Percentiles rank a stretch among this genome's conserved stretches.
These are phyloP conservation scores for Panagrolaimus sp. DNA, from an alignment of 1,140 invertebrate genomes.

Conservation along the genomic window DNA sequence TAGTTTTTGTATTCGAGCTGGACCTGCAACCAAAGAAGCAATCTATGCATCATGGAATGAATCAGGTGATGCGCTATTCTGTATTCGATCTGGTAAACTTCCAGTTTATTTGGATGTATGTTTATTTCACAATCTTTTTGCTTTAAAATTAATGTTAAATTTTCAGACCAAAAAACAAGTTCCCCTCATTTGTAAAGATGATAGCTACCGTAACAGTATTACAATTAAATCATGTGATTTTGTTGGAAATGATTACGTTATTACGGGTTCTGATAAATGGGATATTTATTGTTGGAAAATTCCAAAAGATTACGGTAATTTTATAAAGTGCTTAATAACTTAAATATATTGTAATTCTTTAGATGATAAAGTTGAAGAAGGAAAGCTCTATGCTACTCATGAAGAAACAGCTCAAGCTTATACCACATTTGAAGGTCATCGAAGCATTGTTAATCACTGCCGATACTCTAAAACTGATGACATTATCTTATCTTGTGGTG, in stretches of 20 bases:
- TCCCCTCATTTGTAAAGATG: background rate
- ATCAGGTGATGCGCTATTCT: background rate
- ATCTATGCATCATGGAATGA: slow-evolving; percentile 2
- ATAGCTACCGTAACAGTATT: background rate
- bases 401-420: background rate
- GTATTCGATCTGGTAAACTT: background rate
- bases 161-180: background rate
- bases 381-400: background rate
- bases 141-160: background rate
- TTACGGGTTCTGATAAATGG: background rate
- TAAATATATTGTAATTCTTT: background rate
- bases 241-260: background rate
- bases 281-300: slow-evolving; percentile 11
- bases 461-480: background rate
- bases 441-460: background rate
- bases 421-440: background rate
- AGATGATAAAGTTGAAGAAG: too few relatives aligned
- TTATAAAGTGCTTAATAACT: background rate
- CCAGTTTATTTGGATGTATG: background rate
- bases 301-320: background rate
- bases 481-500: background rate
- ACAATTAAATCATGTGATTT: slow-evolving; percentile 8
- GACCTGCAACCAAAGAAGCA: background rate
- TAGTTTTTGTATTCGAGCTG: background rate
- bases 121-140: background rate